These are phyloP conservation scores for Caenorhabditis sp. DNA, from an alignment of 2,888 invertebrate genomes.

Conservation along the genomic window DNA sequence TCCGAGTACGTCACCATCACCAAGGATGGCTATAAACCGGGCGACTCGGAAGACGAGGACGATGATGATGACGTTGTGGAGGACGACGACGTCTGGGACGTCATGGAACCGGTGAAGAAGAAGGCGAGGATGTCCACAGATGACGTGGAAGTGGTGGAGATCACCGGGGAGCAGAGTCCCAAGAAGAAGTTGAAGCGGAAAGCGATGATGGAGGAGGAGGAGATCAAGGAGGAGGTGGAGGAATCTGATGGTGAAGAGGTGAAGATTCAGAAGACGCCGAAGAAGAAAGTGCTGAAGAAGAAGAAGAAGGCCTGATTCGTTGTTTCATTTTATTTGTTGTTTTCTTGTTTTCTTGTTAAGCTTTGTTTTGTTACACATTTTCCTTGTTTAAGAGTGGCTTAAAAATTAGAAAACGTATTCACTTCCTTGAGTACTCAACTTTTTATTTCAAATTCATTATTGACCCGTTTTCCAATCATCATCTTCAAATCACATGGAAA, in stretches of 20 bases:
- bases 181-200: slow-evolving; percentile 12
- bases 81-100: slow-evolving; percentile 66
- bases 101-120: slow-evolving; percentile 41
- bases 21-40: slow-evolving; percentile 49
- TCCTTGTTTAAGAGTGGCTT: no score
- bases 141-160: slow-evolving; percentile 19
- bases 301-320: no score
- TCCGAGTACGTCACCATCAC: slow-evolving; percentile 60
- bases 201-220: slow-evolving; percentile 9
- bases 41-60: slow-evolving; percentile 37
- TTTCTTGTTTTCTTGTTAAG: no score
- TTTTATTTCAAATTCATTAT: background rate
- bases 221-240: slow-evolving; percentile 47
- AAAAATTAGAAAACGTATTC: no score
- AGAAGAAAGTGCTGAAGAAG: slow-evolving; percentile 34
- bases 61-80: slow-evolving; percentile 60
- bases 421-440: background rate
- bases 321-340: no score
- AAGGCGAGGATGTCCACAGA: slow-evolving; percentile 5
- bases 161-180: background rate
- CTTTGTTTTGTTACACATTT: no score
- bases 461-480: background rate
- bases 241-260: slow-evolving; percentile 10
- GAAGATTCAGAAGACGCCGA: slow-evolving; percentile 13
- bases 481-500: no score